Evolutionary conservation across 1,140 invertebrate species (phyloP).

Genomic region (Drosophila serrata): DNA sequence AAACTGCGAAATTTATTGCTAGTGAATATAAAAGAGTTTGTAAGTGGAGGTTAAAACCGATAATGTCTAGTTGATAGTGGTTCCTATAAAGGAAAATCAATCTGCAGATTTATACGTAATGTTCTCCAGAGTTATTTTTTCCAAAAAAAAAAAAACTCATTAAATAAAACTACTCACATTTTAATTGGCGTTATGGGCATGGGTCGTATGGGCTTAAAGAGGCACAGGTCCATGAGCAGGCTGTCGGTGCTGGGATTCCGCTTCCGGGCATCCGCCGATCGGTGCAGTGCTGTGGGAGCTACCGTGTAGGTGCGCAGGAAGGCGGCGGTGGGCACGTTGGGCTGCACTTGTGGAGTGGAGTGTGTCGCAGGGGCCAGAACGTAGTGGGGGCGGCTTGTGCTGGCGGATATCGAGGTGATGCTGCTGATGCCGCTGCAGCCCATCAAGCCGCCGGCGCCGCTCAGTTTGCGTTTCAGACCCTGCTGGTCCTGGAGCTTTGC

Average conservation of each 20-base stretch:
- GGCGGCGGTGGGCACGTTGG: conserved; percentile 56
- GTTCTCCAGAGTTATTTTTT: not conserved
- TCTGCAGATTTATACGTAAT: no score
- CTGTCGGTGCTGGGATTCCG: conserved; percentile 86
- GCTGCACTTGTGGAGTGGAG: conserved; percentile 17
- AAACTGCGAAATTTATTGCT: conserved; percentile 76
- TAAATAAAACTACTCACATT: conserved; percentile 53
- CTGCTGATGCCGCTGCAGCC: conserved; percentile 21
- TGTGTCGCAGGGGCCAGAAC: conserved; percentile 3
- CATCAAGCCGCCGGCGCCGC: conserved; percentile 62
- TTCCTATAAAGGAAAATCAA: not conserved
- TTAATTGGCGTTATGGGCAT: conserved; percentile 85
- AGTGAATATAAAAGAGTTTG: not conserved
- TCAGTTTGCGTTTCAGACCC: conserved; percentile 58
- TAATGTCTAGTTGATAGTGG: not conserved
- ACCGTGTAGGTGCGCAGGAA: conserved; percentile 64
- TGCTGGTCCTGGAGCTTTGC: conserved; percentile 37
- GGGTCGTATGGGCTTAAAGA: conserved; percentile 87
- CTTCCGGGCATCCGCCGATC: conserved; percentile 65
- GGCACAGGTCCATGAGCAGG: conserved; percentile 87
- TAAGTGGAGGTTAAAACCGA: not conserved
- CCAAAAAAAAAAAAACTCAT: no score
- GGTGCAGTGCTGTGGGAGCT: conserved; percentile 69
- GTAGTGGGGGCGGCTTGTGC: conserved; percentile 23
- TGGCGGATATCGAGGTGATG: conserved; percentile 19